phyloP scores from a whole-genome alignment of 1,140 invertebrate genomes.

The Listronotus bonariensis region DNA sequence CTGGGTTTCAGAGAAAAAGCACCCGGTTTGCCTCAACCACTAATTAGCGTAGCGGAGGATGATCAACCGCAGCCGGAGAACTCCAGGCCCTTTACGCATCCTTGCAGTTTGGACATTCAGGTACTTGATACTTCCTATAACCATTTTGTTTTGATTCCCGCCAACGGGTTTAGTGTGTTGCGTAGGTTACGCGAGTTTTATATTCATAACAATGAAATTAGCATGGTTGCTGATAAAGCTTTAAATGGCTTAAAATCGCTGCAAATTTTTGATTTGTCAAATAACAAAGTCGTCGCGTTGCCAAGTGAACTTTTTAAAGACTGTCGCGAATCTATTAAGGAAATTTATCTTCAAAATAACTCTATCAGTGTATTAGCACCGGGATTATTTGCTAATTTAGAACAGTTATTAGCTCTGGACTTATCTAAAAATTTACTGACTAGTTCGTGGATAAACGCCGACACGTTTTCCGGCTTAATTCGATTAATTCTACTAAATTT shows the following conservation, averaged over 20 bases:
- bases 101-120: constrained; percentile 79
- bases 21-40: constrained; percentile 61
- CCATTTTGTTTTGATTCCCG: constrained; percentile 79
- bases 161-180: constrained; percentile 77
- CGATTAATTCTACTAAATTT: constrained; percentile 84
- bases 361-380: constrained; percentile 80
- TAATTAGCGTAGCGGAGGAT: constrained; percentile 65
- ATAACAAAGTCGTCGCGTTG: constrained; percentile 84
- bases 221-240: constrained; percentile 81
- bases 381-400: constrained; percentile 79
- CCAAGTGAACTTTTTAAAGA: constrained; percentile 84
- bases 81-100: constrained; percentile 56
- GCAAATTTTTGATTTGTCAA: constrained; percentile 81
- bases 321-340: constrained; percentile 75
- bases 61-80: constrained; percentile 54
- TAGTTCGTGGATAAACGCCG: constrained; percentile 78
- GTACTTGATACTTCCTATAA: constrained; percentile 83
- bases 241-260: constrained; percentile 76
- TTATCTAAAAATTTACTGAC: constrained; percentile 86
- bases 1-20: constrained; percentile 72
- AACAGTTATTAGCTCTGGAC: constrained; percentile 83
- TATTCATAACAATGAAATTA: constrained; percentile 83
- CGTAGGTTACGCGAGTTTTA: constrained; percentile 75
- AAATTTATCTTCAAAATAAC: constrained; percentile 87
- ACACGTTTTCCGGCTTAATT: constrained; percentile 84